These are phyloP conservation scores for Anastatus disparis DNA, from an alignment of 1,140 invertebrate genomes.

Conservation along the genomic window DNA sequence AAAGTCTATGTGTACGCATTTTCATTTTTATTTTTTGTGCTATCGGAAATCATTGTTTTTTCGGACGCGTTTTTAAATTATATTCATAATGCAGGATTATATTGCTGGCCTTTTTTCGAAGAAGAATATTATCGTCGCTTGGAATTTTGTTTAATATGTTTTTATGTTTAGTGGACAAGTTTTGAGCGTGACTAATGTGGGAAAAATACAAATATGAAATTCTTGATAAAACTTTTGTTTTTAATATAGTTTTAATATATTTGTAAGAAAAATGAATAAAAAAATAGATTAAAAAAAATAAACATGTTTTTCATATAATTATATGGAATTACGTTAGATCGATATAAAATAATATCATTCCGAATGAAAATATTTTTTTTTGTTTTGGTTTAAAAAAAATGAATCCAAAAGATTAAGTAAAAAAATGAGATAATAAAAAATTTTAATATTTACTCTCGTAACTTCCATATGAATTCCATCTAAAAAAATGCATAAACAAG, in stretches of 20 bases:
- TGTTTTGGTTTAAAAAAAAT: too few relatives aligned
- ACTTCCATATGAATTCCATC: too few relatives aligned
- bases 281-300: too few relatives aligned
- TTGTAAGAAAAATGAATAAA: neutral
- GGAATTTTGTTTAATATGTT: neutral
- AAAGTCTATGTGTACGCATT: neutral
- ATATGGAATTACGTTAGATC: too few relatives aligned
- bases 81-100: neutral
- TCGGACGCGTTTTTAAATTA: neutral
- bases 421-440: neutral
- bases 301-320: too few relatives aligned
- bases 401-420: neutral
- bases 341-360: too few relatives aligned
- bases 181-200: neutral
- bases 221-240: neutral
- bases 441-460: too few relatives aligned
- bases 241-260: too few relatives aligned
- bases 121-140: too few relatives aligned
- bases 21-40: neutral
- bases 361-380: too few relatives aligned
- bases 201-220: neutral
- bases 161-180: neutral
- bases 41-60: neutral
- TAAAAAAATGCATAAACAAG: neutral
- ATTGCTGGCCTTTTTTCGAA: neutral